These are phyloP conservation scores for Drosophila phalerata DNA, from an alignment of 2,888 invertebrate genomes.

Conservation along the genomic window DNA sequence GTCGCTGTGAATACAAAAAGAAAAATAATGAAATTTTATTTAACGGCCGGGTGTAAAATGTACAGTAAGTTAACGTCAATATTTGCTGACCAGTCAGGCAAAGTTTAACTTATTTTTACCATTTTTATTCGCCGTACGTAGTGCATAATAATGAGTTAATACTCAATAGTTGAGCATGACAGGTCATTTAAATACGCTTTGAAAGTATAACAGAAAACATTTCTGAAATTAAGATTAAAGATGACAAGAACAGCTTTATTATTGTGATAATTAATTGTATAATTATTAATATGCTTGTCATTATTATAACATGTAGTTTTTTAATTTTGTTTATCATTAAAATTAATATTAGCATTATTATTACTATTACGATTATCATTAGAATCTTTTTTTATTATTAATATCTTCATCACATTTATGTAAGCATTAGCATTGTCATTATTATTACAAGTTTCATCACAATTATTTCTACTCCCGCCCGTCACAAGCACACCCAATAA, in stretches of 20 bases:
- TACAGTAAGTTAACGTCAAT: constrained; percentile 71
- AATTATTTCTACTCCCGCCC: background rate
- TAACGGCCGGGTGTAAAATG: constrained; percentile 59
- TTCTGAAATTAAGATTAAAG: background rate
- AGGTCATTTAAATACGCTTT: constrained; percentile 3
- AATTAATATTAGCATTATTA: background rate
- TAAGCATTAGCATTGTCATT: background rate
- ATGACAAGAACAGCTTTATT: too few relatives aligned
- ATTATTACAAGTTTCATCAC: background rate
- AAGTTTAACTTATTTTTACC: constrained; percentile 52
- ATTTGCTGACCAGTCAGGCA: constrained; percentile 56
- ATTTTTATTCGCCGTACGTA: constrained; percentile 54
- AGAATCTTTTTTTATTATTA: background rate
- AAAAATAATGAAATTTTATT: constrained; percentile 42
- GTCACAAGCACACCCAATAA: background rate
- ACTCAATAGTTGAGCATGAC: background rate
- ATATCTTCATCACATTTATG: background rate
- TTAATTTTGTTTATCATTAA: background rate
- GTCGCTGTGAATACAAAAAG: constrained; percentile 11
- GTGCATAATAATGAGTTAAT: constrained; percentile 65
- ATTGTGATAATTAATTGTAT: too few relatives aligned
- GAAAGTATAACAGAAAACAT: too few relatives aligned
- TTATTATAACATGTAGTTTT: too few relatives aligned
- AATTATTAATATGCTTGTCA: too few relatives aligned
- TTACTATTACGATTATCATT: background rate